phyloP scores from a whole-genome alignment of 2,113 vertebrate species.

The Vidua chalybeata region DNA sequence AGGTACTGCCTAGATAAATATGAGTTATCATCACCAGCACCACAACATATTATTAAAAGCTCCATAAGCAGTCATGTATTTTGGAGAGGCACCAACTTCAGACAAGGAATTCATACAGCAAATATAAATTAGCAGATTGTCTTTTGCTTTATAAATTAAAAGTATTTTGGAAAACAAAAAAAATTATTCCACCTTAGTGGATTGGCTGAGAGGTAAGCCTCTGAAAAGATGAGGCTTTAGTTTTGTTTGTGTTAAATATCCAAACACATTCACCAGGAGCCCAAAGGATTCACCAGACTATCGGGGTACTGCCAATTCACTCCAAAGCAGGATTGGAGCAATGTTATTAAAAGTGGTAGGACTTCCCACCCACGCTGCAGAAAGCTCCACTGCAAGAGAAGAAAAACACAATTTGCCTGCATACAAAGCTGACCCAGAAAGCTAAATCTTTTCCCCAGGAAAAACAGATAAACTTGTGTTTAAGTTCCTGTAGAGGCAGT shows the following conservation, averaged over 20 bases:
- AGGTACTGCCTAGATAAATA: neutral
- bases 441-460: conserved; percentile 38
- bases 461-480: conserved; percentile 42
- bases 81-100: neutral
- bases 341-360: neutral
- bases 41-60: neutral
- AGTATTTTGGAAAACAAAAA: neutral
- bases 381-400: neutral
- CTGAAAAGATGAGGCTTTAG: neutral
- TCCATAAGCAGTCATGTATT: neutral
- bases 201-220: neutral
- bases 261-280: neutral
- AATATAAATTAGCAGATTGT: neutral
- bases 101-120: neutral
- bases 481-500: neutral
- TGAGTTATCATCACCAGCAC: neutral
- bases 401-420: neutral
- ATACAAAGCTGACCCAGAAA: conserved; percentile 43
- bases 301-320: neutral
- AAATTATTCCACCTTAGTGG: neutral
- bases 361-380: neutral
- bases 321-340: neutral
- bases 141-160: neutral
- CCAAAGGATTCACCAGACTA: neutral
- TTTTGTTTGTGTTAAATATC: neutral